A percentile compares a stretch with the other conserved stretches of the same genome.
These are phyloP conservation scores for Arremon aurantiirostris DNA, from an alignment of 2,797 vertebrate genomes.

Conservation along the genomic window DNA sequence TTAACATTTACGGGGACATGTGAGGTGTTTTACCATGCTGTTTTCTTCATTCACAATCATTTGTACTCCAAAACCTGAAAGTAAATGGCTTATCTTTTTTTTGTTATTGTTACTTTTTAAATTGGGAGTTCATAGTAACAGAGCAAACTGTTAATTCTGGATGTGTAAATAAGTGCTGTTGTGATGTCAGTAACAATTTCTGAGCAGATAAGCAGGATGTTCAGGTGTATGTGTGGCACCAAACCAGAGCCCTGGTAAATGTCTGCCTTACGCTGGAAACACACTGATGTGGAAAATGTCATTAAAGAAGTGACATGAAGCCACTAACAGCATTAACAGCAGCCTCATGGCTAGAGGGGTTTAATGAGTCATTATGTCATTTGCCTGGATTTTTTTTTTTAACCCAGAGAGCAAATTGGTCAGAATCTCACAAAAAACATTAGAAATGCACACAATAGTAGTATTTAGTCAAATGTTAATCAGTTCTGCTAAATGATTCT, in stretches of 20 bases:
- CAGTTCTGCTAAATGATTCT: not conserved
- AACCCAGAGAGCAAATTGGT: not conserved
- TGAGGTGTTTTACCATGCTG: not conserved
- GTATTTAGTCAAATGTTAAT: not conserved
- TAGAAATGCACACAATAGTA: not conserved
- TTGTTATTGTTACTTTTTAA: not conserved
- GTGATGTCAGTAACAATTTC: conserved; percentile 51
- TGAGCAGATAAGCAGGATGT: conserved; percentile 50
- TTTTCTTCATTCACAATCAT: not conserved
- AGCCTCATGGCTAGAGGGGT: conserved; percentile 45
- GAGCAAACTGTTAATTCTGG: not conserved
- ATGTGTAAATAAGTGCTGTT: conserved; percentile 13
- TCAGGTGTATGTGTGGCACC: conserved; percentile 37
- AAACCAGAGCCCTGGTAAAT: conserved; percentile 49
- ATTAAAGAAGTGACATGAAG: conserved; percentile 64
- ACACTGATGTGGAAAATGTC: conserved; percentile 69
- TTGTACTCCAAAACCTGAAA: not conserved
- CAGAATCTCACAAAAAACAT: not conserved
- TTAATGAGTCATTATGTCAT: conserved; percentile 58
- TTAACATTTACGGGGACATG: conserved; percentile 18
- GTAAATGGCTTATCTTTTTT: not conserved
- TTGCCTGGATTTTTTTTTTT: conserved; percentile 3
- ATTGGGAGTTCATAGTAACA: not conserved
- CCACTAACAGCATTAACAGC: not conserved
- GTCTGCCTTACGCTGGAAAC: conserved; percentile 54